Evolutionary conservation across 2,888 invertebrate species (phyloP).

Genomic region (Chesias legatella): DNA sequence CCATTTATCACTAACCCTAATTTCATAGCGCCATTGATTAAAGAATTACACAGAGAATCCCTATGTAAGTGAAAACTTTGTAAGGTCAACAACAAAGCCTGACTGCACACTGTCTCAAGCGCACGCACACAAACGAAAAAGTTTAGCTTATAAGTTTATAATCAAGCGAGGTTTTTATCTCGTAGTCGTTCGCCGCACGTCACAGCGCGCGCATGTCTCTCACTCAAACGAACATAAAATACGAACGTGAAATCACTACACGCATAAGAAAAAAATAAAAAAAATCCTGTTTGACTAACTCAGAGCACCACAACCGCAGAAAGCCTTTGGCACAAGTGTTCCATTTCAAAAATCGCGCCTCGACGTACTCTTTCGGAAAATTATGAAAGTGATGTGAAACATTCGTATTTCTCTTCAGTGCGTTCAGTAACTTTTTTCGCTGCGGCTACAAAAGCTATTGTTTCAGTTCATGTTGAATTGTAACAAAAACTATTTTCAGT

Average conservation of each 20-base stretch:
- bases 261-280: conserved; percentile 54
- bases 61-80: conserved; percentile 65
- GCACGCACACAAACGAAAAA: conserved; percentile 74
- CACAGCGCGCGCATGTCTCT: conserved; percentile 70
- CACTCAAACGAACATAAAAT: conserved; percentile 52
- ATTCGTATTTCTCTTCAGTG: conserved; percentile 60
- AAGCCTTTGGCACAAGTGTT: conserved; percentile 57
- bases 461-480: conserved; percentile 54
- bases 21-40: conserved; percentile 18
- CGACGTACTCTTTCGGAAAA: conserved; percentile 60
- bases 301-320: conserved; percentile 51
- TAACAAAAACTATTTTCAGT: conserved; percentile 64
- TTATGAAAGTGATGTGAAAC: conserved; percentile 75
- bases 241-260: conserved; percentile 59
- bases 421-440: conserved; percentile 48
- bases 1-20: conserved; percentile 14
- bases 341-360: conserved; percentile 52
- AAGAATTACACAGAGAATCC: conserved; percentile 23
- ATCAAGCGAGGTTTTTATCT: conserved; percentile 79
- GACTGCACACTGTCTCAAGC: conserved; percentile 58
- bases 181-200: conserved; percentile 74
- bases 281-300: conserved; percentile 39
- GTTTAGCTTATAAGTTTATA: conserved; percentile 80
- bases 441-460: conserved; percentile 76
- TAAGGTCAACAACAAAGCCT: conserved; percentile 70